Evolutionary conservation across 2,888 invertebrate genomes (phyloP), one percentile per base, ranked within the genome.

Genomic region (Chirona hameri): DNA sequence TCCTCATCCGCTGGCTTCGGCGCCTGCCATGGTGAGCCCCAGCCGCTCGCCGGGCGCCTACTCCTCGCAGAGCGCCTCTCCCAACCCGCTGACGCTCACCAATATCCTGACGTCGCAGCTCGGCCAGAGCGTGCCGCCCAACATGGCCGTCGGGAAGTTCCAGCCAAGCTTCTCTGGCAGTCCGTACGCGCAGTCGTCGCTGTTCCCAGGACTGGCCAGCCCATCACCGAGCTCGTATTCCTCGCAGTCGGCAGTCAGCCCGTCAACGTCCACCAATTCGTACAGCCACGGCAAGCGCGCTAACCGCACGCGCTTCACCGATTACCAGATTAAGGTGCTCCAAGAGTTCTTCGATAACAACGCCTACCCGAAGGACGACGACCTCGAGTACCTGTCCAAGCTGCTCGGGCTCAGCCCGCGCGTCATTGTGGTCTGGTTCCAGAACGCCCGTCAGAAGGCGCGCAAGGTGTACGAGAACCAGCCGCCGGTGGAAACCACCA

Each of bases 361-460:
- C 89, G 99, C 99, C 65, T 99, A 99, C 90, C 99, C 99, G 48
- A 99, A 99, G 90, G 99, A 99, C 89, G 99, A 99, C 88, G 99
- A 99, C 90, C 90, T 99, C 87, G 99, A 99, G 89, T 97, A 98
- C 89, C 90, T 99, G 84, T 98, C 98, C 83, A 98, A 98, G 88
- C 90, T 99, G 85, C 90, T 99, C 84, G 94, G 95, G 86, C 91
- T 99, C 55, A 98, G 97, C 88, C 99, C 99, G 9, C 92, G 99
- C 85, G 99, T 99, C 31, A 99, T 99, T 86, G 99, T 99, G 9
- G 99, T 99, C n/a, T 99, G 99, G 99, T 99, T 99, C 91, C 95
- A 99, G 90, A 99, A 99, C 88, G 99, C 99, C 24, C 91, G 99
- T 18, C 99, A 99, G 88, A 99, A 99, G 89, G 98, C 98, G 81